phyloP scores from a whole-genome alignment of 2,888 invertebrate genomes.

The Gandaritis pyraliata region DNA sequence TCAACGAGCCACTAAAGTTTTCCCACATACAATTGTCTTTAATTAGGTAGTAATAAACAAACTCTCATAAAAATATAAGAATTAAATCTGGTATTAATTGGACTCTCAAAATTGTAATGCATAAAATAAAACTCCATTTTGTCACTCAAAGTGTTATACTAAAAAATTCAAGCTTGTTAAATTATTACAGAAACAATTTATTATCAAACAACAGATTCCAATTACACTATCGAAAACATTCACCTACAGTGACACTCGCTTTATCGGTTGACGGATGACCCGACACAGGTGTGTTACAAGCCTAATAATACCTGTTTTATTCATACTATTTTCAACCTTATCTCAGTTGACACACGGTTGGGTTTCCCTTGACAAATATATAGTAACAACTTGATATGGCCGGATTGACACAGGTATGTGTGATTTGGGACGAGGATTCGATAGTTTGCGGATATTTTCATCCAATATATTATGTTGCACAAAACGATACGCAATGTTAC shows the following conservation, averaged over 20 bases:
- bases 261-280: constrained; percentile 57
- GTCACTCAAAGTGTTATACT: constrained; percentile 16
- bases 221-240: constrained; percentile 40
- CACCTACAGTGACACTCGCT: constrained; percentile 48
- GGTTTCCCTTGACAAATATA: constrained; percentile 27
- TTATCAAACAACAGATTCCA: constrained; percentile 37
- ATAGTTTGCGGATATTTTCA: constrained; percentile 40
- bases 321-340: constrained; percentile 34
- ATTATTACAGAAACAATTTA: constrained; percentile 31
- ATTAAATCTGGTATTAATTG: background rate
- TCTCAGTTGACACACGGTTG: constrained; percentile 10
- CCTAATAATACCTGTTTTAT: constrained; percentile 34
- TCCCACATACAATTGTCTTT: no score
- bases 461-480: constrained; percentile 35
- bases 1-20: no score
- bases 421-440: constrained; percentile 33
- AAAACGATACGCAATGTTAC: constrained; percentile 14
- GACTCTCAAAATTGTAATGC: constrained; percentile 5
- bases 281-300: constrained; percentile 57
- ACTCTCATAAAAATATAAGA: no score
- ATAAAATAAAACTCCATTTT: constrained; percentile 10
- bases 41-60: no score
- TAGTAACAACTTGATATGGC: constrained; percentile 52
- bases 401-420: constrained; percentile 61
- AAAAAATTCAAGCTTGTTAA: constrained; percentile 25